Evolutionary conservation across 2,797 vertebrate species (phyloP).

Genomic region (Chaenodraco wilsoni): DNA sequence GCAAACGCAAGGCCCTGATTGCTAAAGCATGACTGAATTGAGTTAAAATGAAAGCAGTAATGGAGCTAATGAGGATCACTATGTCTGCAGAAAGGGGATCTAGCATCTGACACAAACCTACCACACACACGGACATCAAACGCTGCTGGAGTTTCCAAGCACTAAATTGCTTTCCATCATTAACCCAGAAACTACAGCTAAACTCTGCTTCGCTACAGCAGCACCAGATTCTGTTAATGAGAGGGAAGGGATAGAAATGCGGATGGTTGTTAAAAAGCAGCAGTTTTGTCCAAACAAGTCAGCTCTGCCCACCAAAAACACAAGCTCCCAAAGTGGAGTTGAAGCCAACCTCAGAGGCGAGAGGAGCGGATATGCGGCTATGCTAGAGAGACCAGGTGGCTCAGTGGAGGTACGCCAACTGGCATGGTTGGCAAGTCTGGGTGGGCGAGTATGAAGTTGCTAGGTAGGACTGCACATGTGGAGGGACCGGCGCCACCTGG

Average conservation of each 20-base stretch:
- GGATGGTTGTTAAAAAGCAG: slow-evolving; percentile 22
- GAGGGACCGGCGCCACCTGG: slow-evolving; percentile 41
- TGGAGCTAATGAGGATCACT: slow-evolving; percentile 70
- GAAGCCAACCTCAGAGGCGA: slow-evolving; percentile 38
- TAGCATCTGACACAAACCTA: slow-evolving; percentile 23
- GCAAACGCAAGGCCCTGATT: slow-evolving; percentile 45
- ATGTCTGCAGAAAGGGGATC: slow-evolving; percentile 51
- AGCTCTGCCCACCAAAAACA: slow-evolving; percentile 24
- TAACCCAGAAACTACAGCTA: slow-evolving; percentile 29
- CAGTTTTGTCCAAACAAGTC: slow-evolving; percentile 35
- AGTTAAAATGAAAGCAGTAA: slow-evolving; percentile 48
- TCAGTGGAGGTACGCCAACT: slow-evolving; percentile 55
- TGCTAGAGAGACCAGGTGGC: slow-evolving; percentile 53
- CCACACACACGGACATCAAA: slow-evolving; percentile 17
- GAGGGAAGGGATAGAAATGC: slow-evolving; percentile 25
- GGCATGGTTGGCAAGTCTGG: slow-evolving; percentile 44
- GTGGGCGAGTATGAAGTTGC: slow-evolving; percentile 42
- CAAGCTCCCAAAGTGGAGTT: slow-evolving; percentile 16
- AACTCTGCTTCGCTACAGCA: slow-evolving; percentile 19
- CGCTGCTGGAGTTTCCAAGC: slow-evolving; percentile 18
- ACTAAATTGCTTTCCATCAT: slow-evolving; percentile 35
- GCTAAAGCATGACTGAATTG: slow-evolving; percentile 68
- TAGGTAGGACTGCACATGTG: slow-evolving; percentile 26
- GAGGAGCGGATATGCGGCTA: slow-evolving; percentile 47
- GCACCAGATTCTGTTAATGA: slow-evolving; percentile 16